phyloP scores from a whole-genome alignment of 1,140 invertebrate genomes.

The Centruroides sculpturatus region DNA sequence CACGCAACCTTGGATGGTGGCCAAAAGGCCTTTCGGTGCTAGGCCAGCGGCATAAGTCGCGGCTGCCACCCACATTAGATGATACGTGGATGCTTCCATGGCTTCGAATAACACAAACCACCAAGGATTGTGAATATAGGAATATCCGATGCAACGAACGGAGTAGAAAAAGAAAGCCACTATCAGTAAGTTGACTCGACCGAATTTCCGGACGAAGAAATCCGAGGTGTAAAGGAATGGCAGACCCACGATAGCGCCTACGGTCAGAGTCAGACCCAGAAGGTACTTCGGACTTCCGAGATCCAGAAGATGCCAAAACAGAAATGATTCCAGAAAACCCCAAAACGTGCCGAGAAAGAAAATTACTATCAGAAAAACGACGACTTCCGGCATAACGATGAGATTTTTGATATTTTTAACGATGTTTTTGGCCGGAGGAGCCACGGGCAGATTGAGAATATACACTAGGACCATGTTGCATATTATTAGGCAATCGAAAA shows the following conservation, averaged over 20 bases:
- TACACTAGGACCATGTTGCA: slow-evolving; percentile 50
- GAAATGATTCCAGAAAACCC: slow-evolving; percentile 71
- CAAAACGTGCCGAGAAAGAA: slow-evolving; percentile 59
- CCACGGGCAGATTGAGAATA: slow-evolving; percentile 59
- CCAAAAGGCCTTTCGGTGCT: slow-evolving; percentile 61
- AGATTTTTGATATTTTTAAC: slow-evolving; percentile 51
- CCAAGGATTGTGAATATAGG: slow-evolving; percentile 65
- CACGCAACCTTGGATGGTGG: slow-evolving; percentile 63
- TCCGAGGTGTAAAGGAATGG: slow-evolving; percentile 60
- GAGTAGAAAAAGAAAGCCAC: slow-evolving; percentile 62
- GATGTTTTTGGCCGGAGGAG: slow-evolving; percentile 53
- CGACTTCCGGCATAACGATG: slow-evolving; percentile 53
- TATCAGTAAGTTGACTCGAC: slow-evolving; percentile 68
- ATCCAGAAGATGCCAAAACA: slow-evolving; percentile 72
- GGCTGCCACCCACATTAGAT: slow-evolving; percentile 62
- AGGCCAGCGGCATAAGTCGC: slow-evolving; percentile 64
- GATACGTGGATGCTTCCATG: slow-evolving; percentile 67
- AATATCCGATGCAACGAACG: slow-evolving; percentile 58
- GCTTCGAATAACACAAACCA: slow-evolving; percentile 64
- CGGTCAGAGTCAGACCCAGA: slow-evolving; percentile 69
- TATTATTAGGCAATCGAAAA: slow-evolving; percentile 55
- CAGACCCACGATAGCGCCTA: slow-evolving; percentile 58
- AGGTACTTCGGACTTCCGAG: slow-evolving; percentile 58
- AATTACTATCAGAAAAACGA: slow-evolving; percentile 52
- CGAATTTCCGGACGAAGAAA: slow-evolving; percentile 57